Percentiles rank a stretch among this genome's conserved stretches.
Conservation (phyloP, 2,797 vertebrate genomes). For the Pipistrellus pipistrellus region DNA sequence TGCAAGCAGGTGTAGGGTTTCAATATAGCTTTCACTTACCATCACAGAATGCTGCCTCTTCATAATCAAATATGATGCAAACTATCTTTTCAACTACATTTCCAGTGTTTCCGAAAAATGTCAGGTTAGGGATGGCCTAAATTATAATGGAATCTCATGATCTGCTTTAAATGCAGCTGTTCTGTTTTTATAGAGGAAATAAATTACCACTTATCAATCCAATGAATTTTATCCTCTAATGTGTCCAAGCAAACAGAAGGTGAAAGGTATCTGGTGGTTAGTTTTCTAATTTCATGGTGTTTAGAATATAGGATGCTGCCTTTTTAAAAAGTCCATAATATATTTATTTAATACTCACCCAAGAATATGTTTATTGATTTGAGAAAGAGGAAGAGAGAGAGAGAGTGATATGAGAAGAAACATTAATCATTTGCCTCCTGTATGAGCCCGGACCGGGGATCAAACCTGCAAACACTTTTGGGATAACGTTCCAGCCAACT, state of each 20-base stretch:
- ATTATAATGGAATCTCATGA: background rate
- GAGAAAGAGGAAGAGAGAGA: no score
- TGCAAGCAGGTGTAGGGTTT: conserved; percentile 53
- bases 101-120: conserved; percentile 20
- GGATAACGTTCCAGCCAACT: background rate
- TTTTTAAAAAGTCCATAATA: background rate
- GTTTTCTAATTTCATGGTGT: conserved; percentile 17
- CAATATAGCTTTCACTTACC: conserved; percentile 18
- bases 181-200: background rate
- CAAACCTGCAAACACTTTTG: background rate
- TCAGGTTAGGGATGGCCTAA: background rate
- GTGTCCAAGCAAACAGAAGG: background rate
- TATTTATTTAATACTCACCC: background rate
- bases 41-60: background rate
- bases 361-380: background rate
- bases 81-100: background rate
- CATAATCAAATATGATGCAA: background rate
- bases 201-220: background rate
- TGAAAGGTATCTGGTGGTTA: background rate
- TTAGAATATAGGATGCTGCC: background rate
- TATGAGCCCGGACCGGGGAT: no score
- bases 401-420: no score
- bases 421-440: no score
- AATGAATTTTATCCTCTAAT: conserved; percentile 41
- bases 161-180: conserved; percentile 12